Evolutionary conservation across 2,797 vertebrate species (phyloP).

Genomic region (Falco cherrug): DNA sequence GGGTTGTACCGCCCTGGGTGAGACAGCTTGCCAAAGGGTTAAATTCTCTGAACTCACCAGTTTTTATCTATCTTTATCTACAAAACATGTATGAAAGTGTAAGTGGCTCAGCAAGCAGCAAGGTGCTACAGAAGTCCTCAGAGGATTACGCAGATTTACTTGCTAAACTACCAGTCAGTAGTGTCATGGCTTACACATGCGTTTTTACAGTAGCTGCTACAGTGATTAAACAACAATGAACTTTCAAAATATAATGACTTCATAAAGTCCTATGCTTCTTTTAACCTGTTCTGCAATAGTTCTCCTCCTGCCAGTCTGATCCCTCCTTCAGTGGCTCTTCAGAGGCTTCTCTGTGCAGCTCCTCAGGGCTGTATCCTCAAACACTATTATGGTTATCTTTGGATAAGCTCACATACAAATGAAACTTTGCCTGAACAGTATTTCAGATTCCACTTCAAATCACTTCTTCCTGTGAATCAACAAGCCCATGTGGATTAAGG

Average conservation of each 20-base stretch:
- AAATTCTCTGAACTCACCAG: neutral
- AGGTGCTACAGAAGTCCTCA: neutral
- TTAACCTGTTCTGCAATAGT: neutral
- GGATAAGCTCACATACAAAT: neutral
- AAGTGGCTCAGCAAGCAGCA: neutral
- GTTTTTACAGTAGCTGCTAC: neutral
- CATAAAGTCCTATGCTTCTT: neutral
- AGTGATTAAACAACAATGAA: neutral
- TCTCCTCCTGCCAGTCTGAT: neutral
- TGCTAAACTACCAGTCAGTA: neutral
- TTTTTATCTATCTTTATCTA: fast-evolving
- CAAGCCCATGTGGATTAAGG: neutral
- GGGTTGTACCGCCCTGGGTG: neutral
- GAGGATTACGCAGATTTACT: neutral
- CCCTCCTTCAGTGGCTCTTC: neutral
- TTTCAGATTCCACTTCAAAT: neutral
- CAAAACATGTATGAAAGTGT: fast-evolving
- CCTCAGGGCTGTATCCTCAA: neutral
- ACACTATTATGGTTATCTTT: neutral
- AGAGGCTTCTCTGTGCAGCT: neutral
- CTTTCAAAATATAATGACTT: neutral
- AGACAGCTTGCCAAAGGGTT: neutral
- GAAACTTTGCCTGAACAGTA: neutral
- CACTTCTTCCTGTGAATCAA: neutral
- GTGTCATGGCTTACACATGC: neutral